A percentile compares a stretch with the other conserved stretches of the same genome.
Conservation (phyloP, 1,140 invertebrate species). For the Heliothis subflexa region DNA sequence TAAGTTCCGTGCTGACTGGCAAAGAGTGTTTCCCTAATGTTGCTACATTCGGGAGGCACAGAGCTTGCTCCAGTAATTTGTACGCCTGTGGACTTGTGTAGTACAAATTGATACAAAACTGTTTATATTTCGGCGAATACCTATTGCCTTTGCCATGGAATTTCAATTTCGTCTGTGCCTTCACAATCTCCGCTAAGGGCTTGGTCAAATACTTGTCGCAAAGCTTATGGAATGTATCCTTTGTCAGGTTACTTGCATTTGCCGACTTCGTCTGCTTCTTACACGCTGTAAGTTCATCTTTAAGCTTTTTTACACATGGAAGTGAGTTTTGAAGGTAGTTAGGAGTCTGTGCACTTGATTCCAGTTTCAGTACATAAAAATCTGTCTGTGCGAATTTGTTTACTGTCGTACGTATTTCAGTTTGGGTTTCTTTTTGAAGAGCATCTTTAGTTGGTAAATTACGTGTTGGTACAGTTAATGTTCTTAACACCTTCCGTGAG, state of each 20-base stretch:
- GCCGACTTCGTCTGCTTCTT: slow-evolving; percentile 15
- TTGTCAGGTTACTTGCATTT: background rate
- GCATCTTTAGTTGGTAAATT: background rate
- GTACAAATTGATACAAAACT: slow-evolving; percentile 55
- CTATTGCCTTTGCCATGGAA: slow-evolving; percentile 19
- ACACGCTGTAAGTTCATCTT: background rate
- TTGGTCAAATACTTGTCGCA: slow-evolving; percentile 32
- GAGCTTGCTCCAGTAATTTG: slow-evolving; percentile 37
- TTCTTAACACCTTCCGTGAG: background rate
- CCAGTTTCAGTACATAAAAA: slow-evolving; percentile 18
- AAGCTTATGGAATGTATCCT: slow-evolving; percentile 2
- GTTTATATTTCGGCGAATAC: slow-evolving; percentile 47
- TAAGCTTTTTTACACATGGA: background rate
- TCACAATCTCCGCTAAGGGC: slow-evolving; percentile 8
- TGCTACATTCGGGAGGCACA: slow-evolving; percentile 37
- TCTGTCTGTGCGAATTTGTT: slow-evolving; percentile 22
- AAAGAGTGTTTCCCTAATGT: slow-evolving; percentile 44
- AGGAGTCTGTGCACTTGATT: background rate
- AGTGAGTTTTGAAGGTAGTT: slow-evolving; percentile 3
- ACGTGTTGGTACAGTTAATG: background rate
- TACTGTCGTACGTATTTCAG: background rate
- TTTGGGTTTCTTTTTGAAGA: background rate
- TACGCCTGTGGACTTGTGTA: slow-evolving; percentile 51
- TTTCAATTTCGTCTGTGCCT: slow-evolving; percentile 27
- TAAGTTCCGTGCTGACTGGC: slow-evolving; percentile 37